Percentiles rank a stretch among this genome's conserved stretches.
These are phyloP conservation scores for Zosterops hypoxanthus DNA, from an alignment of 2,113 vertebrate species.

Conservation along the genomic window DNA sequence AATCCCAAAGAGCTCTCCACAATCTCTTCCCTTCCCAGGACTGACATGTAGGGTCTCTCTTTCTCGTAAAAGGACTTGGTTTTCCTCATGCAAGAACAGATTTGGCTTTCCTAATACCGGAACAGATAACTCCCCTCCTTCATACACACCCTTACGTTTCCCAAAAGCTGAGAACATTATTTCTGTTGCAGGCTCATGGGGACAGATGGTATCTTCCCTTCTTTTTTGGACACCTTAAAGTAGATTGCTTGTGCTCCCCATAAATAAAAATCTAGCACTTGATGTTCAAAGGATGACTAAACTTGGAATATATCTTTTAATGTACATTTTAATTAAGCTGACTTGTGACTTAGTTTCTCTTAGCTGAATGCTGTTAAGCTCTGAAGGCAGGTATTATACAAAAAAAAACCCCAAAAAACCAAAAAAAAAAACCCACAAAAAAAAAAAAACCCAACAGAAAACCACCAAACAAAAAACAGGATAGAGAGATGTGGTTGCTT, in stretches of 20 bases:
- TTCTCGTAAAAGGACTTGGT: neutral
- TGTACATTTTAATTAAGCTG: neutral
- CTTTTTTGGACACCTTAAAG: slow-evolving; percentile 28
- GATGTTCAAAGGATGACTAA: slow-evolving; percentile 1
- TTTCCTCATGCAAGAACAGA: neutral
- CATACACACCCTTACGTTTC: neutral
- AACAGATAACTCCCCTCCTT: slow-evolving; percentile 11
- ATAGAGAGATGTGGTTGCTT: neutral
- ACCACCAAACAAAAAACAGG: neutral
- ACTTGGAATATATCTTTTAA: neutral
- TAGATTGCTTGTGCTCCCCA: neutral
- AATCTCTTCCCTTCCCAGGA: neutral
- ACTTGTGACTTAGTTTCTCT: neutral
- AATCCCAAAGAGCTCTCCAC: neutral
- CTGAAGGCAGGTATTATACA: neutral
- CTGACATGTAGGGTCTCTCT: neutral
- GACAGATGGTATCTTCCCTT: slow-evolving; percentile 43
- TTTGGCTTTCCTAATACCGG: slow-evolving; percentile 14
- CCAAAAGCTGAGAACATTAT: slow-evolving; percentile 4
- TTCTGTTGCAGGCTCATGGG: neutral
- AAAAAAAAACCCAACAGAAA: no score
- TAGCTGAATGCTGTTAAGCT: neutral
- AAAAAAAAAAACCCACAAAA: neutral
- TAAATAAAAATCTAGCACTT: neutral
- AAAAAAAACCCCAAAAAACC: neutral